Percentiles rank a stretch among this genome's conserved stretches.
phyloP scores from a whole-genome alignment of 2,888 invertebrate genomes.

The Abrostola triplasia region DNA sequence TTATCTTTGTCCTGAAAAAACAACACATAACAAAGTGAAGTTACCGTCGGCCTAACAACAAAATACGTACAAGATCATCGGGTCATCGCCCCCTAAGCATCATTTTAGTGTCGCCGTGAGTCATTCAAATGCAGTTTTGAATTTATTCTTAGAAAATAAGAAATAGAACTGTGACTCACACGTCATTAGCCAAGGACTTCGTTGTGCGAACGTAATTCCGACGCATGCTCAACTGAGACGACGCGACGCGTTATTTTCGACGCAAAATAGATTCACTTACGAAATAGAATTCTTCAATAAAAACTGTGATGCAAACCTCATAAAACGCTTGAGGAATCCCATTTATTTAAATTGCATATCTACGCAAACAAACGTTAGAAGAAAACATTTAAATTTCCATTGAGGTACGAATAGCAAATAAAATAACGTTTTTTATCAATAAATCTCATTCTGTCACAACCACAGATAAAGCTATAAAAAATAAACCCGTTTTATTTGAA shows the following conservation, averaged over 20 bases:
- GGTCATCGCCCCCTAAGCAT: slow-evolving; percentile 76
- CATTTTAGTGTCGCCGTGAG: slow-evolving; percentile 73
- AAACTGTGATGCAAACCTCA: slow-evolving; percentile 32
- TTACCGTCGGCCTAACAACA: slow-evolving; percentile 35
- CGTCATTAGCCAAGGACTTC: slow-evolving; percentile 79
- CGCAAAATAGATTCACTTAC: slow-evolving; percentile 52
- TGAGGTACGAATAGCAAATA: slow-evolving; percentile 22
- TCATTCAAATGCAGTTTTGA: slow-evolving; percentile 84
- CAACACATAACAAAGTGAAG: slow-evolving; percentile 6
- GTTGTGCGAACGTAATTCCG: slow-evolving; percentile 55
- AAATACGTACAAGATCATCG: slow-evolving; percentile 70
- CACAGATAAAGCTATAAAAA: slow-evolving; percentile 36
- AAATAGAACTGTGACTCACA: slow-evolving; percentile 83
- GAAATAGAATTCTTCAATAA: slow-evolving; percentile 50
- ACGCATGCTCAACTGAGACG: slow-evolving; percentile 53
- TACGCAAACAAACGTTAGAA: slow-evolving; percentile 10
- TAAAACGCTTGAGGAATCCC: slow-evolving; percentile 14
- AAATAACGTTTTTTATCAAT: slow-evolving; percentile 13
- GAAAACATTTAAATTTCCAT: slow-evolving; percentile 23
- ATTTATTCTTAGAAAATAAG: slow-evolving; percentile 86
- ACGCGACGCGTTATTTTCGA: slow-evolving; percentile 64
- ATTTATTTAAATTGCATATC: slow-evolving; percentile 12
- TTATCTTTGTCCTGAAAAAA: background rate
- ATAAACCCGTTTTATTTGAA: slow-evolving; percentile 34
- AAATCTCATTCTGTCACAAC: slow-evolving; percentile 35